Evolutionary conservation across 1,140 invertebrate species (phyloP), one percentile per base, ranked within the genome.

Genomic region (Paralvinella palmiformis): DNA sequence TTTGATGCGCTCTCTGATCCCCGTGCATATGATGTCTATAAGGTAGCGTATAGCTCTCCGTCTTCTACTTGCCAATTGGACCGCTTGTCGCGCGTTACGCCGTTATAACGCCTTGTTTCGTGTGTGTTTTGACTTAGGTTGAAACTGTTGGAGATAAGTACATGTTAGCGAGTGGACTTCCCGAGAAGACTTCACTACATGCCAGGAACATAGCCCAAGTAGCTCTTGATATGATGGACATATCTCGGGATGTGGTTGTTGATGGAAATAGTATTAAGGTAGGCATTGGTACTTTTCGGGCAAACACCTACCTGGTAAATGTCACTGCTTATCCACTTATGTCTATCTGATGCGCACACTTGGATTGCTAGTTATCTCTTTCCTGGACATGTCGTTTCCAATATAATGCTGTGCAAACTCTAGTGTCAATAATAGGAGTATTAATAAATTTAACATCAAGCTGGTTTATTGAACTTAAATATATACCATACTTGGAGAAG

Each of bases 71-170:
- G 44, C 44, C 44, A 3, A 24, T 24, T 24, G n/a, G 44, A n/a
- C 44, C 27, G 44, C 44, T 24, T 48, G 44, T 24, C 44, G n/a
- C n/a, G n/a, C n/a, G n/a, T n/a, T n/a, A n/a, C n/a, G n/a, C n/a
- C n/a, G n/a, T n/a, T n/a, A n/a, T n/a, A n/a, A n/a, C n/a, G 44
- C 44, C 44, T 48, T n/a, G n/a, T 24, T 48, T n/a, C 27, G 4
- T 10, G 44, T 48, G n/a, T 50, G 45, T 50, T n/a, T 15, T 27
- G n/a, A 53, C 73, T 17, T 78, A 98, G 94, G 95, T 99, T 41
- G 96, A 99, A 83, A 99, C 96, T n/a, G 91, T 98, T 24, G 95
- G 95, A 69, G 96, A 98, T 81, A 98, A 97, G 78, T 99, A 98
- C 79, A 98, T 99, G 95, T 94, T 94, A 1, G 94, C 98, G 4